These are phyloP conservation scores for Tipula helvola DNA, from an alignment of 2,888 invertebrate species.

Conservation along the genomic window DNA sequence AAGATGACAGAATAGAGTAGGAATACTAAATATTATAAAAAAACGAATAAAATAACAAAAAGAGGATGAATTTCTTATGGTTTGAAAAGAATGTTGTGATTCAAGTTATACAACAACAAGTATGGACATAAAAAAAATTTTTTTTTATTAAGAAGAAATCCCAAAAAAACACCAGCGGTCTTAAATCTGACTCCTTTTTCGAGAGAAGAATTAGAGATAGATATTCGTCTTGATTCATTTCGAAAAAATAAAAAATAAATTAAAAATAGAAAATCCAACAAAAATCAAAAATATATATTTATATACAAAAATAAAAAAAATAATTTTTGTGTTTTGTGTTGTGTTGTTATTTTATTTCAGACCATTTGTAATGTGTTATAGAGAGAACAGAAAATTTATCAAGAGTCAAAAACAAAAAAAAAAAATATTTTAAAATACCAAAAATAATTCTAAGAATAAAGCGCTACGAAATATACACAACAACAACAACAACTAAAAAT, in stretches of 20 bases:
- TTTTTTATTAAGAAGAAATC: not conserved
- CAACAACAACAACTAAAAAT: not conserved
- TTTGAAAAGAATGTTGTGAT: conserved; percentile 7
- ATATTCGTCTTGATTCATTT: not conserved
- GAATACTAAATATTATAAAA: not conserved
- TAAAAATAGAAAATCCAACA: not conserved
- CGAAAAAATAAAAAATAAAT: not conserved
- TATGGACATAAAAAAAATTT: not conserved
- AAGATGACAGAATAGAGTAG: not conserved
- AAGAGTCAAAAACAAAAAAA: not conserved
- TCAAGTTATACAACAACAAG: not conserved
- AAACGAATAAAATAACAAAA: not conserved
- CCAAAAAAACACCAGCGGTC: conserved; percentile 14
- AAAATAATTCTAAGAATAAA: conserved; percentile 4
- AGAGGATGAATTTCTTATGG: not conserved
- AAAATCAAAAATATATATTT: not conserved
- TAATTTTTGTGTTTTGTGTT: not conserved
- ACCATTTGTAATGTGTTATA: conserved; percentile 4
- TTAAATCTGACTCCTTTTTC: conserved; percentile 14
- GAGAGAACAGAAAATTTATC: not conserved
- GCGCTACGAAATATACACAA: not conserved
- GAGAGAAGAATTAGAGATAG: not conserved
- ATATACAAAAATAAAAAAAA: not conserved
- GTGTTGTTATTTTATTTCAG: not conserved
- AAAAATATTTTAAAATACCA: not conserved